Conservation (phyloP, 2,797 vertebrate genomes). For the Lepus oiostolus region DNA sequence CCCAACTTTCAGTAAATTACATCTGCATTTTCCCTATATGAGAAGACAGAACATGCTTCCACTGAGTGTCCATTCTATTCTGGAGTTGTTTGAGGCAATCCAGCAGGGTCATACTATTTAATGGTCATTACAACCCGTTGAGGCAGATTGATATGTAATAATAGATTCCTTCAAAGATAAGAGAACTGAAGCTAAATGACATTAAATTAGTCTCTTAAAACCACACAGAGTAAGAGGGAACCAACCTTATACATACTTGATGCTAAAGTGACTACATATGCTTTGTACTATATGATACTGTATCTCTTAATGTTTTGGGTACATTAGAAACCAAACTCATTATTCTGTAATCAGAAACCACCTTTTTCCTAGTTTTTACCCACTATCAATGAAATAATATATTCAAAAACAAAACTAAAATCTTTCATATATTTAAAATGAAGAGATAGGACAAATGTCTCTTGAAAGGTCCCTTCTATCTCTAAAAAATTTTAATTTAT, state of each 20-base stretch:
- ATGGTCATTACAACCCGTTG: neutral
- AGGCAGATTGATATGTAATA: neutral
- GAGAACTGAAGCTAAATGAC: constrained; percentile 2
- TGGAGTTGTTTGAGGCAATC: neutral
- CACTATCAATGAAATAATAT: constrained; percentile 25
- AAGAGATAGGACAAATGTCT: neutral
- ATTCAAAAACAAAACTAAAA: constrained; percentile 26
- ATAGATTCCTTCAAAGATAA: constrained; percentile 2
- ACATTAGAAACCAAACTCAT: constrained; percentile 8
- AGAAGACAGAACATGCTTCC: neutral
- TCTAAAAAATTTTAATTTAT: neutral
- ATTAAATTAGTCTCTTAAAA: constrained; percentile 52
- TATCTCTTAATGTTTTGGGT: neutral
- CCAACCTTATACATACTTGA: neutral
- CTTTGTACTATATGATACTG: neutral
- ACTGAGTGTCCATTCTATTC: neutral
- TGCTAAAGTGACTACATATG: neutral
- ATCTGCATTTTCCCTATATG: neutral
- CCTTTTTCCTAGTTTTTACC: neutral
- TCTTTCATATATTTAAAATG: constrained; percentile 41
- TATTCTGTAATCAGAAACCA: constrained; percentile 45
- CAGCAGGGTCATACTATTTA: constrained; percentile 48
- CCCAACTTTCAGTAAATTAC: constrained; percentile 32
- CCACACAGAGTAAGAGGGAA: constrained; percentile 1
- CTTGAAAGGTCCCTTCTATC: neutral